These are phyloP conservation scores for Drosophila eugracilis DNA, from an alignment of 1,140 invertebrate genomes.

Conservation along the genomic window DNA sequence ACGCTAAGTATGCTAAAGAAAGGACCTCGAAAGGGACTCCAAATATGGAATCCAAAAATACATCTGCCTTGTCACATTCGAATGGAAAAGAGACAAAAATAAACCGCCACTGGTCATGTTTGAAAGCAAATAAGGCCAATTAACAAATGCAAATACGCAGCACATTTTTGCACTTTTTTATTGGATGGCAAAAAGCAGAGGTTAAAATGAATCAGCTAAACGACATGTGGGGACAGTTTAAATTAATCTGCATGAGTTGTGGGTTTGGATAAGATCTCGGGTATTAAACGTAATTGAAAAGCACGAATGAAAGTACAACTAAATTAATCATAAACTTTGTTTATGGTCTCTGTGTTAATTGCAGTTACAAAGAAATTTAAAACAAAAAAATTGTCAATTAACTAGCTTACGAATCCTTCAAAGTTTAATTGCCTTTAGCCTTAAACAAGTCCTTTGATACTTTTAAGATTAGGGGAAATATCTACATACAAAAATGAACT, in stretches of 20 bases:
- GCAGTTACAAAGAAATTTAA: too few relatives aligned
- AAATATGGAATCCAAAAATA: constrained; percentile 45
- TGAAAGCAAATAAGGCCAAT: constrained; percentile 78
- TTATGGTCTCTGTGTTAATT: too few relatives aligned
- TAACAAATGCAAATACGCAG: constrained; percentile 68
- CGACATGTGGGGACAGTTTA: background rate
- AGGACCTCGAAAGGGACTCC: constrained; percentile 16
- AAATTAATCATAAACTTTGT: too few relatives aligned
- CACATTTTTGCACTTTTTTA: constrained; percentile 9
- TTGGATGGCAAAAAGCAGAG: background rate
- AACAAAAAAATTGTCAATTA: too few relatives aligned
- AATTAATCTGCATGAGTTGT: background rate
- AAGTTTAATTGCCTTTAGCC: too few relatives aligned
- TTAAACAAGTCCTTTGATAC: too few relatives aligned
- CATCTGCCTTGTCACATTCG: constrained; percentile 37
- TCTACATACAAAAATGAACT: too few relatives aligned
- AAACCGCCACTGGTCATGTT: constrained; percentile 62
- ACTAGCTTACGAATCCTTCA: too few relatives aligned
- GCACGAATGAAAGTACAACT: background rate
- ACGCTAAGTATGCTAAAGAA: constrained; percentile 44
- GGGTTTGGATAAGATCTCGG: background rate
- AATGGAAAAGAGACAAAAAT: constrained; percentile 19
- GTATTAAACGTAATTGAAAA: background rate
- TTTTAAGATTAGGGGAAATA: too few relatives aligned
- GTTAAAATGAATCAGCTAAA: constrained; percentile 4